Evolutionary conservation across 2,888 invertebrate species (phyloP), one percentile per base, ranked within the genome.

Genomic region (Zele albiditarsus): DNA sequence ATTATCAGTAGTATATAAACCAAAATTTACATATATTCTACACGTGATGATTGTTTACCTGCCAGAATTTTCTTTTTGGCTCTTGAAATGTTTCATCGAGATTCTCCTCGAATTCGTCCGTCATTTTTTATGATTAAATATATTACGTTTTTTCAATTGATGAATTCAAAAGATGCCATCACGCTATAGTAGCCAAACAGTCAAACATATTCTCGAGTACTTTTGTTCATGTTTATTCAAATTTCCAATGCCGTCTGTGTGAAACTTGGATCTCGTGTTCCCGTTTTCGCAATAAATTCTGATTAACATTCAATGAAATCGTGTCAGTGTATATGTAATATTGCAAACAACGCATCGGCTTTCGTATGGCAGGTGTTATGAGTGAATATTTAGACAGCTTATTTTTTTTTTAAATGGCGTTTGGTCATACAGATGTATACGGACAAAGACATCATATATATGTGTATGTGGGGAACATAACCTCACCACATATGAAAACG

Each of bases 41-140:
- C 5, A 10, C 2, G 14, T 42, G 4, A 16, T n/a, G n/a, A n/a
- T 1, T 27, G 57, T 20, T 10, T 20, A 46, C 88, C 83, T 87
- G 83, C 88, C 88, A 88, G 74, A 88, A 88, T 66, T 83, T 84
- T 72, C 85, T 87, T 31, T 84, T 82, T 1, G 88, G 88, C 77
- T 87, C 88, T 72, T 84, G 86, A 67, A 88, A 87, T 25, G 79
- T 80, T 23, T 86, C 86, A 71, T 86, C 85, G 57, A 83, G 82
- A 16, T 84, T 83, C 23, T 82, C 78, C 71, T 84, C 83, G 28
- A 79, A 82, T 65, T 81, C 80, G 23, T 87, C 84, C 78, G 84
- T 84, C 83, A 82, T 85, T 80, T 82, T 82, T 10, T 8, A 20
- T 53, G 5, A 23, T 49, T 14, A 27, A 23, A 28, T 28, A 14